Evolutionary conservation across 2,888 invertebrate species (phyloP).

Genomic region (Serripes groenlandicus): DNA sequence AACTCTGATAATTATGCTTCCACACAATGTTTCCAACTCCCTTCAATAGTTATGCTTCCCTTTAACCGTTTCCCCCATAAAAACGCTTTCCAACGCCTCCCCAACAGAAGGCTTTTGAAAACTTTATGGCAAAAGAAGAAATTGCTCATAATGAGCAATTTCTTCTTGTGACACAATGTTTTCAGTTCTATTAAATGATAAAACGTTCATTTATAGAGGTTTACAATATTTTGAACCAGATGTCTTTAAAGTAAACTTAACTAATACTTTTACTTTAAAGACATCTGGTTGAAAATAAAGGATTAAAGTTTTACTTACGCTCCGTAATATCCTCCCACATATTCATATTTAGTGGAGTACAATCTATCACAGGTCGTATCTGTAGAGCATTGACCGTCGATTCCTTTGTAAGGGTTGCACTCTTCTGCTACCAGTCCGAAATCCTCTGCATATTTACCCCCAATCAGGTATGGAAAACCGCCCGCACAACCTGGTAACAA

Average conservation of each 20-base stretch:
- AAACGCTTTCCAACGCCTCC: neutral
- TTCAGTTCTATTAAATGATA: neutral
- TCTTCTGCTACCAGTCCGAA: constrained; percentile 87
- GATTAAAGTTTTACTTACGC: too few species aligned
- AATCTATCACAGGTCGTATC: constrained; percentile 83
- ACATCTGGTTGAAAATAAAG: too few species aligned
- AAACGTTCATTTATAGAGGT: too few species aligned
- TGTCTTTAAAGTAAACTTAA: too few species aligned
- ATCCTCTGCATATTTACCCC: constrained; percentile 86
- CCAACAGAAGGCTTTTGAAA: neutral
- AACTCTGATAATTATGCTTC: too few species aligned
- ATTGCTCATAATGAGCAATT: neutral
- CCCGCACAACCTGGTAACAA: constrained; percentile 82
- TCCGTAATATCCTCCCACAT: constrained; percentile 88
- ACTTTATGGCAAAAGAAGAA: neutral
- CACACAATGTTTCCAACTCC: too few species aligned
- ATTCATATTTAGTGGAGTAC: constrained; percentile 87
- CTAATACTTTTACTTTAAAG: too few species aligned
- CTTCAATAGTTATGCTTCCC: too few species aligned
- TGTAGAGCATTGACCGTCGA: constrained; percentile 84
- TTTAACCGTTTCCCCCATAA: neutral
- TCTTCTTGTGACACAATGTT: neutral
- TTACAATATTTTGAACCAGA: too few species aligned
- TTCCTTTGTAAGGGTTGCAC: constrained; percentile 87
- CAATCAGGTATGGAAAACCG: constrained; percentile 85